Base-by-base conservation (phyloP, 1,140 invertebrate genomes). In the Drosophila ironensis region DNA sequence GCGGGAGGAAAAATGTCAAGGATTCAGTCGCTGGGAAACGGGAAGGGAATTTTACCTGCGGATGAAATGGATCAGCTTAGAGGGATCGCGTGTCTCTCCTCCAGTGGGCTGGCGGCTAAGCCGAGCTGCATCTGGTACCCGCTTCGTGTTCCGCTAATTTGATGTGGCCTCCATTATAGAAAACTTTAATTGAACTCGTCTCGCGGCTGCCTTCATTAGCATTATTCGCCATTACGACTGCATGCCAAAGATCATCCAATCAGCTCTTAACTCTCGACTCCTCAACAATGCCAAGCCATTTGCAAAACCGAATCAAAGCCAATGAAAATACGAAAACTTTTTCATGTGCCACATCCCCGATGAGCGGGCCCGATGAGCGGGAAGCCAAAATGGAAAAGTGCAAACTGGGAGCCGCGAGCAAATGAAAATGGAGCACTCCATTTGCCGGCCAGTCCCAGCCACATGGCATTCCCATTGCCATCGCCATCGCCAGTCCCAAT, bases 351-450 rank as follows among this genome's bases (percentile, higher is more conserved):
- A 82, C 66, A 68, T 61, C 57, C 30, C 30, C n/a, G n/a, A n/a
- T n/a, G n/a, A n/a, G 77, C 52, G 72, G 68, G 61, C 44, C 72
- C 24, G 54, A 78, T 63, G 66, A 72, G 68, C 35, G 51, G 37
- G 17, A 44, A 56, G 27, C 25, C 12, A 45, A 61, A 27, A 50
- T 20, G 14, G 38, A 20, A 64, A 69, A 45, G 37, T 14, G 27
- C 11, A 35, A 22, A 22, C 19, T 19, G 45, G 14, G 28, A 30
- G 17, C 16, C 14, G 17, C 17, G 22, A 41, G 41, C 47, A 78
- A 82, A 82, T 78, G 78, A 82, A 82, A 82, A 82, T 82, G 73
- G 73, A 73, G 75, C 67, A 84, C 68, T 77, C 53, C 73, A 82
- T 72, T 77, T 68, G 56, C 71, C 35, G 59, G 20, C 53, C 57